phyloP scores from a whole-genome alignment of 2,113 vertebrate species.

The Bubo bubo region DNA sequence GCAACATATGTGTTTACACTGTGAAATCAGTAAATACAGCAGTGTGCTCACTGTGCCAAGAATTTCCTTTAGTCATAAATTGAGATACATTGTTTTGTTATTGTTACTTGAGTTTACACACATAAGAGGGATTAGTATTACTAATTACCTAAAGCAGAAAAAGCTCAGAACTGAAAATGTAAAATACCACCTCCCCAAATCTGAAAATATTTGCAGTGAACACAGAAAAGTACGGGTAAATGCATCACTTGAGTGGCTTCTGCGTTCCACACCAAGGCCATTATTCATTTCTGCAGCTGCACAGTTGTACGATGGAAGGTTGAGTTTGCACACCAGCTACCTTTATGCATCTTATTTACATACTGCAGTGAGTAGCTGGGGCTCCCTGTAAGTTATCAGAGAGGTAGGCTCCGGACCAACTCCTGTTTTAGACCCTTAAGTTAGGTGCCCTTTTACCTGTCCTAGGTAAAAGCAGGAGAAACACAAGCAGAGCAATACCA shows the following conservation, averaged over 20 bases:
- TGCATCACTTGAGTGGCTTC: rapidly evolving
- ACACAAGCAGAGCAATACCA: neutral
- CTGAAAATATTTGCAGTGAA: neutral
- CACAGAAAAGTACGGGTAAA: neutral
- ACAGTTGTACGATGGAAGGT: rapidly evolving
- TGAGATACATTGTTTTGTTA: conserved; percentile 64
- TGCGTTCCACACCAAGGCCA: rapidly evolving
- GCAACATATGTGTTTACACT: conserved; percentile 80
- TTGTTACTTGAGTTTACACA: conserved; percentile 46
- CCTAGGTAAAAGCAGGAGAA: neutral
- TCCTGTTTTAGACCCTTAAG: rapidly evolving
- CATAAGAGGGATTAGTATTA: neutral
- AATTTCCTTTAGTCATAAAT: conserved; percentile 74
- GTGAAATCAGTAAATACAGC: conserved; percentile 77
- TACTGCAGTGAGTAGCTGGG: rapidly evolving
- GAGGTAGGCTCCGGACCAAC: neutral
- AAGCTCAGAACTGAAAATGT: neutral
- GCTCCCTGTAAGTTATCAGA: neutral
- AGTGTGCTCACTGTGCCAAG: conserved; percentile 70
- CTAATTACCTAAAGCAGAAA: neutral
- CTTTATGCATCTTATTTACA: rapidly evolving
- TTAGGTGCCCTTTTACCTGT: neutral
- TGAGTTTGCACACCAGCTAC: neutral
- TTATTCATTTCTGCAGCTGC: rapidly evolving
- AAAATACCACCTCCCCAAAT: no score